Evolutionary conservation across 2,113 vertebrate genomes (phyloP), one percentile per base, ranked within the genome.

Genomic region (Speoplatyrhinus poulsoni): DNA sequence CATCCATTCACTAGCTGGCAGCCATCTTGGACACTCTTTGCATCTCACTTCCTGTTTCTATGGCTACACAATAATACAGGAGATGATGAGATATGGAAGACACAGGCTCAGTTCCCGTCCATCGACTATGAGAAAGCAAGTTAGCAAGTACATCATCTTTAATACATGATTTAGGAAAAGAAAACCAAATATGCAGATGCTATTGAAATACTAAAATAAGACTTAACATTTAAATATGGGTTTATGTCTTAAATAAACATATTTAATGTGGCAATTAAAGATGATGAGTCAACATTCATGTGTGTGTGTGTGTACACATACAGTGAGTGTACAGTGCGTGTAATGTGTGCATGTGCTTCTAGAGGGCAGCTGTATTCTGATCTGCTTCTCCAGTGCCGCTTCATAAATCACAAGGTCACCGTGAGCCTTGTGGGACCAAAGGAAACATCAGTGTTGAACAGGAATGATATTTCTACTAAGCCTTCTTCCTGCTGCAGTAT

Each of bases 21-120:
- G 91, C 93, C 91, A 92, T 93, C 88, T 93, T 91, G 88, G 83
- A 91, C 70, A 88, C 87, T 92, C 92, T 26, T 26, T 26, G 82
- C 74, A 72, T 86, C 86, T 87, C 72, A 86, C 86, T 89, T 93
- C 92, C 90, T 88, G 87, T 93, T 91, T 88, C 92, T 86, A 91
- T 91, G 82, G 90, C 69, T 86, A 94, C 81, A 12, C 70, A 72
- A 53, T 67, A 65, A 66, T 16, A 67, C 57, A 65, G 62, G 79
- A 82, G 84, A 82, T 80, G 87, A 90, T 88, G 83, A 86, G 87
- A 72, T 8, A 77, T 79, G 10, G 58, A 68, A 58, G 59, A 79
- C 73, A 79, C 62, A 6, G 69, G 61, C 77, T 65, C 56, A 86
- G 89, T 90, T 91, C 85, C 82, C 77, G 61, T 82, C 84, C 79